These are phyloP conservation scores for Neodiprion virginianus DNA, from an alignment of 1,140 invertebrate species.

Conservation along the genomic window DNA sequence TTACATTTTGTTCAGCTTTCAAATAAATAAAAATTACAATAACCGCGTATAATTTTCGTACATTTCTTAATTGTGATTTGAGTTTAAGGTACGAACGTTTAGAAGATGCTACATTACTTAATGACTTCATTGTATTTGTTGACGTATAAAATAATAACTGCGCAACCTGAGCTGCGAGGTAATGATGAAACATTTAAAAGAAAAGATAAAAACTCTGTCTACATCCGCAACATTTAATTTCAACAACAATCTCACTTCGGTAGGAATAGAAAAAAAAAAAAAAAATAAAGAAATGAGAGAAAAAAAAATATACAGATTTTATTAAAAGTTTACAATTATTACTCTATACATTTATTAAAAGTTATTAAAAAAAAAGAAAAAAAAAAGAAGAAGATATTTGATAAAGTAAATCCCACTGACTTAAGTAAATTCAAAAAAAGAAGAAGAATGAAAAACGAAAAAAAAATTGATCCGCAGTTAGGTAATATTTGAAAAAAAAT, in stretches of 20 bases:
- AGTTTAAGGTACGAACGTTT: too few relatives aligned
- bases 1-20: too few relatives aligned
- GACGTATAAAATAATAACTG: too few relatives aligned
- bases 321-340: neutral
- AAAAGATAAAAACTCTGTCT: too few relatives aligned
- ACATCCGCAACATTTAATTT: neutral
- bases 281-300: neutral
- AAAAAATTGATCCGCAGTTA: neutral
- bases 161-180: too few relatives aligned
- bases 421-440: neutral
- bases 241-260: neutral
- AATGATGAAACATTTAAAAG: too few relatives aligned
- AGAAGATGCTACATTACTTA: too few relatives aligned
- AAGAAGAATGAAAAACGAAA: neutral
- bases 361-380: neutral
- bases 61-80: too few relatives aligned
- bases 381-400: neutral
- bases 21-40: too few relatives aligned
- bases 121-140: too few relatives aligned
- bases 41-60: too few relatives aligned
- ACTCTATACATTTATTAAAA: conserved; percentile 2
- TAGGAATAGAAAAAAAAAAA: neutral
- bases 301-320: neutral
- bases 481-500: neutral
- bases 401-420: neutral